A percentile compares a stretch with the other conserved stretches of the same genome.
Conservation (phyloP, 1,140 invertebrate species). For the Sitophilus oryzae region DNA sequence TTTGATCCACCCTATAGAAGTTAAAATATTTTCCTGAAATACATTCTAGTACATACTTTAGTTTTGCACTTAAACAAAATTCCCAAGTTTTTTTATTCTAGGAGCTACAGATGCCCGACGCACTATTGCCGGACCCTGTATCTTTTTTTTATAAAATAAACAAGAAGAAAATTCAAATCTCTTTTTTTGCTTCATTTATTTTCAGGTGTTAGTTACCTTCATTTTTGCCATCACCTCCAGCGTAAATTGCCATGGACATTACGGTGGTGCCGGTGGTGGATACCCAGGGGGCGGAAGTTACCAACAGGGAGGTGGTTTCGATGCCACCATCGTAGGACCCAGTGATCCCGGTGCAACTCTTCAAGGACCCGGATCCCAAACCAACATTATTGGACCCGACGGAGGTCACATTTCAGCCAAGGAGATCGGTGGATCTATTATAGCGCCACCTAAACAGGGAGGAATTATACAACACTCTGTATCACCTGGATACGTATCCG, state of each 20-base stretch:
- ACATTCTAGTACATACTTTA: too few species aligned
- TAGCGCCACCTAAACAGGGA: conserved; percentile 30
- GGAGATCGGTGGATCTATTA: conserved; percentile 28
- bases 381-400: conserved; percentile 28
- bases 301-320: conserved; percentile 8
- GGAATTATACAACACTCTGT: conserved; percentile 30
- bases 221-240: background rate
- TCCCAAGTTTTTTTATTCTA: too few species aligned
- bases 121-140: too few species aligned
- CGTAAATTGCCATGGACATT: conserved; percentile 1
- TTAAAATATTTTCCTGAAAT: too few species aligned
- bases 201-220: conserved; percentile 4
- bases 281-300: conserved; percentile 7
- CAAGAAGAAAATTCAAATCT: too few species aligned
- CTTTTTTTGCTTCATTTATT: background rate
- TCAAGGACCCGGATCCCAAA: conserved; percentile 28
- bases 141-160: too few species aligned
- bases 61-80: too few species aligned
- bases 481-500: conserved; percentile 27
- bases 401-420: conserved; percentile 31
- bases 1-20: too few species aligned
- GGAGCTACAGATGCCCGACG: too few species aligned
- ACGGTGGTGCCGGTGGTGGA: conserved; percentile 4
- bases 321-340: conserved; percentile 31
- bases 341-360: conserved; percentile 30